Evolutionary conservation across 2,888 invertebrate species (phyloP).

Genomic region (Parnassius smintheus): DNA sequence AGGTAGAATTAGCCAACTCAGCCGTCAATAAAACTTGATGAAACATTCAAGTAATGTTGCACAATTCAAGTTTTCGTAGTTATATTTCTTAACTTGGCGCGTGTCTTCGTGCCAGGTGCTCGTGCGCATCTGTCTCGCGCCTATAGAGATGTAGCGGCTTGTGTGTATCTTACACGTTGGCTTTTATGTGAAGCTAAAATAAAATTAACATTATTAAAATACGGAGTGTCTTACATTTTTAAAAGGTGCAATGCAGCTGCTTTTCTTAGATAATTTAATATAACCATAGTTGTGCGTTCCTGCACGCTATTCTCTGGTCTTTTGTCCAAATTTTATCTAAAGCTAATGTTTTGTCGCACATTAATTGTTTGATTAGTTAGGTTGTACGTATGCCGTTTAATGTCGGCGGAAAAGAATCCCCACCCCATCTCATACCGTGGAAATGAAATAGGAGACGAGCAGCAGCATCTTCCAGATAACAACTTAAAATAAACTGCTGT

Average conservation of each 20-base stretch:
- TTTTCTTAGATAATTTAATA: not conserved
- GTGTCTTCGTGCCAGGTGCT: constrained; percentile 15
- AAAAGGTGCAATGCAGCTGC: constrained; percentile 10
- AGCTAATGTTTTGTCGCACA: too few relatives aligned
- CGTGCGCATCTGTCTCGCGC: constrained; percentile 17
- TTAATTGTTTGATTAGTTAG: too few relatives aligned
- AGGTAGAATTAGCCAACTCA: too few relatives aligned
- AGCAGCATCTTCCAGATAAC: too few relatives aligned
- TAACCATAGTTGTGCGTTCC: too few relatives aligned
- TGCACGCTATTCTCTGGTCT: too few relatives aligned
- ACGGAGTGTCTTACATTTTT: not conserved
- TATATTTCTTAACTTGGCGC: constrained; percentile 5
- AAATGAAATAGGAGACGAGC: too few relatives aligned
- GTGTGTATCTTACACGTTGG: constrained; percentile 4
- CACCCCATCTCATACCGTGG: too few relatives aligned
- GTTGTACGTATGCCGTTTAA: too few relatives aligned
- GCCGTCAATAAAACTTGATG: not conserved
- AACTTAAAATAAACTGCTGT: too few relatives aligned
- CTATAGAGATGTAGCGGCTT: constrained; percentile 3
- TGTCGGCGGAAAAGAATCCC: too few relatives aligned
- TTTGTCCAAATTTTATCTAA: too few relatives aligned
- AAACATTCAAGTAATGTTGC: constrained; percentile 1
- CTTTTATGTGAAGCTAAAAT: not conserved
- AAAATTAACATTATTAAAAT: constrained; percentile 7
- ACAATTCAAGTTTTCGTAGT: constrained; percentile 1